Conservation (phyloP, 2,888 invertebrate species). For the Ochropleura leucogaster region DNA sequence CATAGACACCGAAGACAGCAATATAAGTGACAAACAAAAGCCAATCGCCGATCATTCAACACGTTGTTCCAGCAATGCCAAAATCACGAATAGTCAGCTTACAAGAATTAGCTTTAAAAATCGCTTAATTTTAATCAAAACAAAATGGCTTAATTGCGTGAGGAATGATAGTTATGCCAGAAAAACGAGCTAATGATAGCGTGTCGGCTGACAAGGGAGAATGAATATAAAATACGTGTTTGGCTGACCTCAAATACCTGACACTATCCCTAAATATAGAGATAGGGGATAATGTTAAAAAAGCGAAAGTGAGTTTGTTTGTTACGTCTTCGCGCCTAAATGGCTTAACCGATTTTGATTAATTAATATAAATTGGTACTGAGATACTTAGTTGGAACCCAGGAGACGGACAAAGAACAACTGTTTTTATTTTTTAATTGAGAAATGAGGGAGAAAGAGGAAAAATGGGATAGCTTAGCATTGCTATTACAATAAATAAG, state of each 20-base stretch:
- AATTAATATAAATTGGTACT: too few species aligned
- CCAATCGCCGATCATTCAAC: not conserved
- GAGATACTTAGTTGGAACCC: too few species aligned
- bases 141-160: not conserved
- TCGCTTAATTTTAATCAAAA: not conserved
- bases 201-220: too few species aligned
- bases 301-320: too few species aligned
- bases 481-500: too few species aligned
- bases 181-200: not conserved
- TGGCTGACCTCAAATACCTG: not conserved
- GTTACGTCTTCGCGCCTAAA: too few species aligned
- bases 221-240: not conserved
- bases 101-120: not conserved
- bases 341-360: too few species aligned
- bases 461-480: too few species aligned
- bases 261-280: not conserved
- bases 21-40: not conserved
- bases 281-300: not conserved
- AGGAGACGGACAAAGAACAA: too few species aligned
- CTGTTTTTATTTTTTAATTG: too few species aligned
- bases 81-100: not conserved
- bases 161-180: not conserved
- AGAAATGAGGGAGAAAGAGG: too few species aligned
- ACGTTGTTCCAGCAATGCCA: not conserved
- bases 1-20: not conserved